Conservation (phyloP, 1,140 invertebrate genomes). For the Gerris buenoi region DNA sequence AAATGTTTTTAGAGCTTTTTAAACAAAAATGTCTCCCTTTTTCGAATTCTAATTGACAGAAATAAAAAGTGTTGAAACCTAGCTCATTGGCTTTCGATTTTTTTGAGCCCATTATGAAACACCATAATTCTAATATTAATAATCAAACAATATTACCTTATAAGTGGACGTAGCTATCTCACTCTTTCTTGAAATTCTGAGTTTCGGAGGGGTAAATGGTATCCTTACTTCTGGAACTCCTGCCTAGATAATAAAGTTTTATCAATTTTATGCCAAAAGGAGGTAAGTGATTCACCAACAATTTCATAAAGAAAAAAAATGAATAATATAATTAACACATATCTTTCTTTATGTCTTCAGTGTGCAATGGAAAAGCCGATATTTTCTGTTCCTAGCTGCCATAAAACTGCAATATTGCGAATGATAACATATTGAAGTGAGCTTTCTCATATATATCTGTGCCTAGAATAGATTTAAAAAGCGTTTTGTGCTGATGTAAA, state of each 20-base stretch:
- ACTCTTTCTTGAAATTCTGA: neutral
- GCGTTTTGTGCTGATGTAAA: too few species aligned
- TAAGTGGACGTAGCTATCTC: neutral
- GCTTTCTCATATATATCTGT: too few species aligned
- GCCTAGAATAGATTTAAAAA: too few species aligned
- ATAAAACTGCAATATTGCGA: too few species aligned
- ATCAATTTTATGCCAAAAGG: too few species aligned
- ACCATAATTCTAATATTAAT: neutral
- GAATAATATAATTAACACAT: too few species aligned
- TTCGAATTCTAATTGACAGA: neutral
- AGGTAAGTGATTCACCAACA: too few species aligned
- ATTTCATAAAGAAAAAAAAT: too few species aligned
- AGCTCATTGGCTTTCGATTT: neutral
- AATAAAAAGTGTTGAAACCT: neutral
- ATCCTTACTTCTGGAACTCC: constrained; percentile 1
- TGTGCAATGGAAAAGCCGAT: too few species aligned
- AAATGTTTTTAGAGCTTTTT: neutral
- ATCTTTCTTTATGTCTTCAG: too few species aligned
- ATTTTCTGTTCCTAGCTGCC: too few species aligned
- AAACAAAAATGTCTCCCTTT: neutral
- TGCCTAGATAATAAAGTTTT: neutral
- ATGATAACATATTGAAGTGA: too few species aligned
- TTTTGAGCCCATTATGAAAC: neutral
- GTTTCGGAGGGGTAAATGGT: neutral
- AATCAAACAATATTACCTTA: neutral